Evolutionary conservation across 92 coral and sea anemone genomes (phyloP).

Genomic region (Umimayanthus kanabou): DNA sequence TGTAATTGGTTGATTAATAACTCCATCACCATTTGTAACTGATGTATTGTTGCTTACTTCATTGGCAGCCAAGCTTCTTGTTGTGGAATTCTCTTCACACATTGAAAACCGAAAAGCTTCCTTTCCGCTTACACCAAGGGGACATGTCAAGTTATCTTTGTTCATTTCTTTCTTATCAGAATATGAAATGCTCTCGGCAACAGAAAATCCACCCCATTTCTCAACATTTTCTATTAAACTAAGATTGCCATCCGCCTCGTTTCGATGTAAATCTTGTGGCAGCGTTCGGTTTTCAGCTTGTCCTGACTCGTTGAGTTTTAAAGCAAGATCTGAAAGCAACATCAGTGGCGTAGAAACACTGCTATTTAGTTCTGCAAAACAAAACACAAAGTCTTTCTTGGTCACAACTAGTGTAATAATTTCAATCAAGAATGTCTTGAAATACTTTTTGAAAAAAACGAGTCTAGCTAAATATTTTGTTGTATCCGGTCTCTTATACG

Average conservation of each 20-base stretch:
- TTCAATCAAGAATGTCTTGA: neutral
- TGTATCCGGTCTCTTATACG: no score
- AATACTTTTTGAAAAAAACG: neutral
- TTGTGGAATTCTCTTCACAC: neutral
- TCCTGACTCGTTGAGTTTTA: conserved; percentile 2
- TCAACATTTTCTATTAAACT: neutral
- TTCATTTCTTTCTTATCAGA: neutral
- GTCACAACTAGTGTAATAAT: no score
- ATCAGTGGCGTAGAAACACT: conserved; percentile 16
- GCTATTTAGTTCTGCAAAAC: conserved; percentile 5
- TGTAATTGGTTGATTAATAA: neutral
- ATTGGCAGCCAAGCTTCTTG: neutral
- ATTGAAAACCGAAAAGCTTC: neutral
- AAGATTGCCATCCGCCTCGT: neutral
- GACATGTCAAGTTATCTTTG: neutral
- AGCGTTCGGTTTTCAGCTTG: neutral
- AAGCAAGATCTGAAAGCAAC: conserved; percentile 34
- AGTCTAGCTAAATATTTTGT: no score
- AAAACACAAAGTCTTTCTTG: neutral
- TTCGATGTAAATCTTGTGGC: neutral
- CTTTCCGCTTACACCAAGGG: neutral
- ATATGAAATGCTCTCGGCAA: neutral
- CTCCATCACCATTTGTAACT: neutral
- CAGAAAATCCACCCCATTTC: neutral
- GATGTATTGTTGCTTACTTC: neutral